These are phyloP conservation scores for Anarsia innoxiella DNA, from an alignment of 2,888 invertebrate genomes.

Conservation along the genomic window DNA sequence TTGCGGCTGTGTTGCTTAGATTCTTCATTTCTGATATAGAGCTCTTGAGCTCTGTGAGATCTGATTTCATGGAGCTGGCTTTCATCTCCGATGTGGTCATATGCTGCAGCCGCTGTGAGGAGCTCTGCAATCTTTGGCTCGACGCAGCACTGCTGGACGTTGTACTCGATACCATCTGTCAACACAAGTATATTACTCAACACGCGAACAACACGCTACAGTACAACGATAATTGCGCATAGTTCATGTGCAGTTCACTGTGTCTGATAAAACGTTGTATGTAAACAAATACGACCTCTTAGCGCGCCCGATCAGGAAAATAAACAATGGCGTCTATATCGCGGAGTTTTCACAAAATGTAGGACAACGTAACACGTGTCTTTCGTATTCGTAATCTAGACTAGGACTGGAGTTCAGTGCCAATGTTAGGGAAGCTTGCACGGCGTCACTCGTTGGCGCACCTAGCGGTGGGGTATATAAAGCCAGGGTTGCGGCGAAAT, in stretches of 20 bases:
- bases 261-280: conserved; percentile 15
- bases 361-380: conserved; percentile 8
- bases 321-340: background rate
- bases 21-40: conserved; percentile 93
- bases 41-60: conserved; percentile 85
- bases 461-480: conserved; percentile 55
- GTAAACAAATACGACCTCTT: conserved; percentile 26
- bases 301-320: conserved; percentile 5
- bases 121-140: conserved; percentile 76
- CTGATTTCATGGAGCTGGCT: conserved; percentile 87
- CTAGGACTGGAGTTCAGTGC: conserved; percentile 66
- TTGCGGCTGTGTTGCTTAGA: conserved; percentile 64
- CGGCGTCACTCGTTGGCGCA: conserved; percentile 70
- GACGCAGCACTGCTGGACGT: conserved; percentile 76
- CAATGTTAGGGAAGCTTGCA: conserved; percentile 61
- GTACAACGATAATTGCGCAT: conserved; percentile 5
- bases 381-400: conserved; percentile 55
- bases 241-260: conserved; percentile 12
- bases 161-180: conserved; percentile 73
- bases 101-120: conserved; percentile 70
- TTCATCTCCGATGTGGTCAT: conserved; percentile 83
- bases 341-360: background rate
- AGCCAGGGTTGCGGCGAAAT: conserved; percentile 59
- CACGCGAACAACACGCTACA: conserved; percentile 7
- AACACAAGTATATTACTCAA: conserved; percentile 14